Conservation (phyloP, 1,140 invertebrate species). For the Sycophaga agraensis region DNA sequence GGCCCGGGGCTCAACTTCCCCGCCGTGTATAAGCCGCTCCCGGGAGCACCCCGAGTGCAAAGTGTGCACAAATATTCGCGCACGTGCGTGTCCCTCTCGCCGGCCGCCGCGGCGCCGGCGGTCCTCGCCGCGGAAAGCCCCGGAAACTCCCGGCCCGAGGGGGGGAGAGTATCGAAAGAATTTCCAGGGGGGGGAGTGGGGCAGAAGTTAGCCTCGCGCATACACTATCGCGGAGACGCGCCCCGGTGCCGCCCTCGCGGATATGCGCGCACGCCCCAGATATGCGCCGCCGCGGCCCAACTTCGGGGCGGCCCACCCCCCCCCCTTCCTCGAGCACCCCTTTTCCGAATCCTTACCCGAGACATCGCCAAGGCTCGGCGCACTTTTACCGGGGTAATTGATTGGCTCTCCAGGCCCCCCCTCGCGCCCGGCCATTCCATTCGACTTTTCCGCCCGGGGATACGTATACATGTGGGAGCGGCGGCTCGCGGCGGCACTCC, state of each 20-base stretch:
- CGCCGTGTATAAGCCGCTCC: neutral
- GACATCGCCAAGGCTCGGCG: conserved; percentile 1
- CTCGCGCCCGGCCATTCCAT: conserved; percentile 24
- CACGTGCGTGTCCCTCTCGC: no score
- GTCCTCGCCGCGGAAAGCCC: neutral
- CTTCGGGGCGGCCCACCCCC: no score
- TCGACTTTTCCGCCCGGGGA: neutral
- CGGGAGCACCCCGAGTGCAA: conserved; percentile 13
- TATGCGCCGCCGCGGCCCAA: neutral
- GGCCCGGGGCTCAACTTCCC: neutral
- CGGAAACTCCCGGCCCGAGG: neutral
- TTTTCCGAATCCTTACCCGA: conserved; percentile 27
- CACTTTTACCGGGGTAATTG: conserved; percentile 39
- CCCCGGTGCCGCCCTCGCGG: neutral
- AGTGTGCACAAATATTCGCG: conserved; percentile 17
- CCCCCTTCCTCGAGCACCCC: no score
- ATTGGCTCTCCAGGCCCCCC: conserved; percentile 31
- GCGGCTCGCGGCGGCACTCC: neutral
- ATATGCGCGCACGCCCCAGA: neutral
- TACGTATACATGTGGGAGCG: neutral
- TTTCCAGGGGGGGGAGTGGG: conserved; percentile 1
- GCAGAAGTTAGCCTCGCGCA: neutral
- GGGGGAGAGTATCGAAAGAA: conserved; percentile 15
- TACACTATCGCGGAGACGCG: neutral
- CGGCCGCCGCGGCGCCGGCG: no score